Evolutionary conservation across 2,113 vertebrate genomes (phyloP).

Genomic region (Coreoperca whiteheadi): DNA sequence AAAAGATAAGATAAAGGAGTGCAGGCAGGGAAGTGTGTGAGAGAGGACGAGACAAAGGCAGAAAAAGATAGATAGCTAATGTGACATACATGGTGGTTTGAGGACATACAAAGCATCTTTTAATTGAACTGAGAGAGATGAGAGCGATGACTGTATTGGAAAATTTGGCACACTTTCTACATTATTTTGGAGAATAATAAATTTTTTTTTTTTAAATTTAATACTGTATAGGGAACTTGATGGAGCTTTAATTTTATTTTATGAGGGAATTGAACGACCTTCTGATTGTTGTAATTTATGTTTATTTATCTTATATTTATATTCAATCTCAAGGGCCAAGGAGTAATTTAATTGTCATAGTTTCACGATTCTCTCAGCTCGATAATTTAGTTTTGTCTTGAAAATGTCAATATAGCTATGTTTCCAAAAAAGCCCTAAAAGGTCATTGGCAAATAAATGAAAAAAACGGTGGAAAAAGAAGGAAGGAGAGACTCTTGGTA

Average conservation of each 20-base stretch:
- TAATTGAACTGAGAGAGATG: constrained; percentile 31
- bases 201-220: too few relatives aligned
- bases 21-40: constrained; percentile 31
- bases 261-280: not conserved
- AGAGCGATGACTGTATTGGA: not conserved
- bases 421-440: not conserved
- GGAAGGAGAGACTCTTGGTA: not conserved
- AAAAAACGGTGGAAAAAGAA: not conserved
- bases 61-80: constrained; percentile 16
- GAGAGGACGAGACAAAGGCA: constrained; percentile 15
- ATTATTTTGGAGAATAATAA: not conserved
- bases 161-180: not conserved
- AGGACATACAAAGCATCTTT: constrained; percentile 28
- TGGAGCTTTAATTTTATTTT: not conserved
- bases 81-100: constrained; percentile 14
- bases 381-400: not conserved
- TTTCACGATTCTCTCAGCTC: not conserved
- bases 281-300: not conserved
- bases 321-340: not conserved
- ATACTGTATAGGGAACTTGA: not conserved
- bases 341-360: not conserved
- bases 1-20: constrained; percentile 62
- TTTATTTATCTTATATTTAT: not conserved
- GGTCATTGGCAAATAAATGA: not conserved
- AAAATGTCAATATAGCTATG: not conserved